phyloP scores from a whole-genome alignment of 2,113 vertebrate genomes.

The Pteropus alecto region DNA sequence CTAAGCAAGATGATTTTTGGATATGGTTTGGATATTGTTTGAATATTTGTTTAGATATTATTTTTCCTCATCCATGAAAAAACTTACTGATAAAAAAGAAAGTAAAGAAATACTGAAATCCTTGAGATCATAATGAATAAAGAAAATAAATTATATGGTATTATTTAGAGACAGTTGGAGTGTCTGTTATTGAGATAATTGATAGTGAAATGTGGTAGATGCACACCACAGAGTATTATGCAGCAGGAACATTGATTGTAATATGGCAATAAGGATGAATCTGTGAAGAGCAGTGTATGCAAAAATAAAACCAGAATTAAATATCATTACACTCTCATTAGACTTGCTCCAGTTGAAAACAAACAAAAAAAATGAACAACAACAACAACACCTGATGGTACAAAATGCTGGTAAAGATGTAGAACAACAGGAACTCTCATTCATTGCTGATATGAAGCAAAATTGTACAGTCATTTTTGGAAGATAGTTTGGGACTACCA shows the following conservation, averaged over 20 bases:
- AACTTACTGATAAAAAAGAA: conserved; percentile 10
- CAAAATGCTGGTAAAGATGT: background rate
- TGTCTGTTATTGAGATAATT: background rate
- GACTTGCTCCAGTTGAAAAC: background rate
- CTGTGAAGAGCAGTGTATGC: background rate
- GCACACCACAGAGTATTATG: background rate
- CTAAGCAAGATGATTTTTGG: background rate
- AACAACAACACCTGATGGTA: background rate
- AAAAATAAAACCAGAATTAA: background rate
- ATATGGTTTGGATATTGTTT: conserved; percentile 51
- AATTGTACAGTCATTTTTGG: background rate
- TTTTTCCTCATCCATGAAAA: conserved; percentile 62
- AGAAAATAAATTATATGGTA: conserved; percentile 2
- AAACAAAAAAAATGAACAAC: background rate
- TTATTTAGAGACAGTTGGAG: background rate
- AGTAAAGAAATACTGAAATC: conserved; percentile 44
- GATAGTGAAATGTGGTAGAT: background rate
- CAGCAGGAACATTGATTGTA: background rate
- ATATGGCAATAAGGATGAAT: background rate
- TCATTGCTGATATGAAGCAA: background rate
- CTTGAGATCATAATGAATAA: conserved; percentile 59
- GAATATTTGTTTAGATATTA: conserved; percentile 38
- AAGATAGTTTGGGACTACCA: background rate
- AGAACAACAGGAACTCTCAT: background rate
- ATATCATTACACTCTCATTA: background rate